Evolutionary conservation across 2,113 vertebrate species (phyloP).

Genomic region (Rhinopithecus roxellana): DNA sequence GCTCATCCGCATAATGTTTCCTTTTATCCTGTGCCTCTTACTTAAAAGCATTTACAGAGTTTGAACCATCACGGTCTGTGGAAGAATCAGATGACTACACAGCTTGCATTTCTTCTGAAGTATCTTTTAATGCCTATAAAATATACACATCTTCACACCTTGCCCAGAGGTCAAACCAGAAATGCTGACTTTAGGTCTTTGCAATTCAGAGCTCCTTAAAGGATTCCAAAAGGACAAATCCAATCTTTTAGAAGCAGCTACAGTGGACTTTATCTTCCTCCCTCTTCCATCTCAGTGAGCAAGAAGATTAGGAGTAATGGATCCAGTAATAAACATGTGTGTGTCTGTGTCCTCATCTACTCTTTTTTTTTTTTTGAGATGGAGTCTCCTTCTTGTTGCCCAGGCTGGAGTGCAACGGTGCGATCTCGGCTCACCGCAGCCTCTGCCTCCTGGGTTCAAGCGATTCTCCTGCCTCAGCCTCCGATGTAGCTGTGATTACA

Average conservation of each 20-base stretch:
- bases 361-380: background rate
- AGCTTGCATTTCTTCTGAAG: background rate
- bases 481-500: too few species aligned
- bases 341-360: background rate
- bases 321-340: background rate
- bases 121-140: background rate
- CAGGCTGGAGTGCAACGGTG: too few species aligned
- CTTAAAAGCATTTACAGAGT: background rate
- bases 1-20: too few species aligned
- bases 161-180: background rate
- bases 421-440: too few species aligned
- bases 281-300: background rate
- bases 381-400: too few species aligned
- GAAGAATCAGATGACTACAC: background rate
- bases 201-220: background rate
- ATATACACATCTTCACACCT: background rate
- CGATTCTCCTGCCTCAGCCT: too few species aligned
- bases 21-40: background rate
- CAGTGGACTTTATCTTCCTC: accelerated
- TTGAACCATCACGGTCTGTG: accelerated
- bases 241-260: background rate
- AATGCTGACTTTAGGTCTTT: background rate
- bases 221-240: background rate
- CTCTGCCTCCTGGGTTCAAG: too few species aligned
- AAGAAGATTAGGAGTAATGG: background rate